phyloP scores from a whole-genome alignment of 2,888 invertebrate genomes.

The Ophion slaviceki region DNA sequence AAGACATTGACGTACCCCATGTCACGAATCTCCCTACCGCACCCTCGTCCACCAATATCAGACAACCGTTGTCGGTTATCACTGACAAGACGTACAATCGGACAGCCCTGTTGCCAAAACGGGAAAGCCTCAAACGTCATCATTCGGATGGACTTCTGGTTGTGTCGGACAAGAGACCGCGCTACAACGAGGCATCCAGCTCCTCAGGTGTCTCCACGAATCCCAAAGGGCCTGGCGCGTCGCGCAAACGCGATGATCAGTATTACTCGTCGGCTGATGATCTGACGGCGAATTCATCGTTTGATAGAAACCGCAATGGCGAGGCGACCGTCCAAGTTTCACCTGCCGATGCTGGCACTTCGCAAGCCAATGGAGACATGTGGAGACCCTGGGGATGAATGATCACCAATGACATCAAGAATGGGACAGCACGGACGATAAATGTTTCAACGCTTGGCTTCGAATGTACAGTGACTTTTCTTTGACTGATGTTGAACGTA shows the following conservation, averaged over 20 bases:
- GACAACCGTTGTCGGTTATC: conserved; percentile 82
- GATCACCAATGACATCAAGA: neutral
- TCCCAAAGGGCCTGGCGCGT: conserved; percentile 58
- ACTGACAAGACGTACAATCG: conserved; percentile 81
- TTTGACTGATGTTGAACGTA: conserved; percentile 34
- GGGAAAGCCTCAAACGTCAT: conserved; percentile 76
- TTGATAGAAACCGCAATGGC: conserved; percentile 66
- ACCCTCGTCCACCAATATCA: conserved; percentile 62
- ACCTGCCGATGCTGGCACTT: conserved; percentile 71
- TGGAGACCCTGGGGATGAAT: conserved; percentile 85
- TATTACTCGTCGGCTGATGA: conserved; percentile 70
- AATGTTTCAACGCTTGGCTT: conserved; percentile 8
- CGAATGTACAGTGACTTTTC: conserved; percentile 30
- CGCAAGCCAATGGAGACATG: conserved; percentile 84
- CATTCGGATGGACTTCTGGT: conserved; percentile 78
- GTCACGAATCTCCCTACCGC: conserved; percentile 36
- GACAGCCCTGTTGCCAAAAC: conserved; percentile 67
- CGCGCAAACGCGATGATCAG: conserved; percentile 69
- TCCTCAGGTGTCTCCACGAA: conserved; percentile 70
- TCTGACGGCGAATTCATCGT: conserved; percentile 66
- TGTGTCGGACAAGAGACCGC: conserved; percentile 79
- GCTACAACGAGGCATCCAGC: conserved; percentile 76
- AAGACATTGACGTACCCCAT: conserved; percentile 48
- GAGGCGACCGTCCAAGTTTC: conserved; percentile 63
- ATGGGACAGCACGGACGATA: conserved; percentile 14